Conservation (phyloP, 2,888 invertebrate species). For the Pyrrhosoma nymphula region DNA sequence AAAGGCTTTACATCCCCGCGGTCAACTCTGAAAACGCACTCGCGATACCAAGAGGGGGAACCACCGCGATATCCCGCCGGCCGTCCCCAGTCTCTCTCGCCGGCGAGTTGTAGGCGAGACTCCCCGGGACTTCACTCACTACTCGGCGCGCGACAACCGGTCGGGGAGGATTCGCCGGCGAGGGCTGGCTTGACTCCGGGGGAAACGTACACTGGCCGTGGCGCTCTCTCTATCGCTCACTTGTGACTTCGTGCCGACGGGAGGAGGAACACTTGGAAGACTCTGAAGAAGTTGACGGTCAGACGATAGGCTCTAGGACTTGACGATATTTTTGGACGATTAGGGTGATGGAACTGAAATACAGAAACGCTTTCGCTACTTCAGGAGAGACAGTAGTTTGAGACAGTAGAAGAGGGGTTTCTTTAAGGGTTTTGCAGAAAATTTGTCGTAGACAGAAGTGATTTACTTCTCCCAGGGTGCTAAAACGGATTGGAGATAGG, state of each 20-base stretch:
- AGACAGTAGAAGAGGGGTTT: not conserved
- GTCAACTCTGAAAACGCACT: not conserved
- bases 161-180: constrained; percentile 20
- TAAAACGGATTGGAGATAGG: not conserved
- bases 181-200: constrained; percentile 12
- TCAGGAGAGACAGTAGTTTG: not conserved
- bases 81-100: not conserved
- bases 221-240: not conserved
- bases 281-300: not conserved
- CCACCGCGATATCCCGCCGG: not conserved
- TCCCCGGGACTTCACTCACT: not conserved
- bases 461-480: not conserved
- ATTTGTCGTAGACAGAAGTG: no score
- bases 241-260: no score
- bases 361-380: not conserved
- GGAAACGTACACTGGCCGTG: not conserved
- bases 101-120: not conserved
- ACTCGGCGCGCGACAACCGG: constrained; percentile 12
- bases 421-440: not conserved
- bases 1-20: no score
- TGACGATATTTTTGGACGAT: not conserved
- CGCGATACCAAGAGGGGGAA: not conserved
- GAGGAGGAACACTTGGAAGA: not conserved
- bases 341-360: not conserved
- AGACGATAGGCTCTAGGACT: not conserved